A percentile compares a stretch with the other conserved stretches of the same genome.
Conservation (phyloP, 2,797 vertebrate species). For the Bradypodion ventrale region DNA sequence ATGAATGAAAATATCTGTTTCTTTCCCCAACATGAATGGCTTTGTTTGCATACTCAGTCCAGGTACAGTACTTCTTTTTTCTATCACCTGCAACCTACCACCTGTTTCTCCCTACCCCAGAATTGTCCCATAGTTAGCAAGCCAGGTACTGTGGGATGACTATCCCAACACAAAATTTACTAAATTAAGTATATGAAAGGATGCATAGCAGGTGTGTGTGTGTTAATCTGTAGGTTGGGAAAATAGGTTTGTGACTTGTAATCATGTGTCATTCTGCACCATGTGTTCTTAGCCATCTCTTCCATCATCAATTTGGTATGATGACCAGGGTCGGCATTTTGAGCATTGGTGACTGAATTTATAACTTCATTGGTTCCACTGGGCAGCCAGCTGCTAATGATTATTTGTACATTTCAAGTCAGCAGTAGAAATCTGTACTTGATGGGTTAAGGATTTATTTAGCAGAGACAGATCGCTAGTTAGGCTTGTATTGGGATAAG, state of each 20-base stretch:
- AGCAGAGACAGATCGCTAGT: conserved; percentile 27
- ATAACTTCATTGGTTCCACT: conserved; percentile 20
- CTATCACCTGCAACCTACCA: background rate
- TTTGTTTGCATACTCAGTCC: background rate
- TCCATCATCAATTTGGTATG: conserved; percentile 24
- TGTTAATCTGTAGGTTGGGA: background rate
- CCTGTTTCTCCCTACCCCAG: background rate
- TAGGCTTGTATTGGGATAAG: conserved; percentile 46
- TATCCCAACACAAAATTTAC: conserved; percentile 43
- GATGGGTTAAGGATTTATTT: conserved; percentile 45
- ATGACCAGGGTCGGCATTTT: conserved; percentile 43
- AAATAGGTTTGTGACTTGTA: conserved; percentile 44
- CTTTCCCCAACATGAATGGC: background rate
- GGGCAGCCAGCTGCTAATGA: conserved; percentile 47
- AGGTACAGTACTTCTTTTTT: background rate
- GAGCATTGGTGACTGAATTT: conserved; percentile 46
- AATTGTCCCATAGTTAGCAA: background rate
- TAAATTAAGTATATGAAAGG: conserved; percentile 64
- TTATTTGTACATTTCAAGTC: conserved; percentile 54
- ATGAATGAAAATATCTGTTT: too few species aligned
- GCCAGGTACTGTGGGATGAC: conserved; percentile 27
- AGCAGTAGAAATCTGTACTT: conserved; percentile 30
- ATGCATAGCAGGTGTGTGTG: conserved; percentile 19
- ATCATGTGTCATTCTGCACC: conserved; percentile 26
- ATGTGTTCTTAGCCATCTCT: conserved; percentile 45